These are phyloP conservation scores for Scaptomyza montana DNA, from an alignment of 1,140 invertebrate species.

Conservation along the genomic window DNA sequence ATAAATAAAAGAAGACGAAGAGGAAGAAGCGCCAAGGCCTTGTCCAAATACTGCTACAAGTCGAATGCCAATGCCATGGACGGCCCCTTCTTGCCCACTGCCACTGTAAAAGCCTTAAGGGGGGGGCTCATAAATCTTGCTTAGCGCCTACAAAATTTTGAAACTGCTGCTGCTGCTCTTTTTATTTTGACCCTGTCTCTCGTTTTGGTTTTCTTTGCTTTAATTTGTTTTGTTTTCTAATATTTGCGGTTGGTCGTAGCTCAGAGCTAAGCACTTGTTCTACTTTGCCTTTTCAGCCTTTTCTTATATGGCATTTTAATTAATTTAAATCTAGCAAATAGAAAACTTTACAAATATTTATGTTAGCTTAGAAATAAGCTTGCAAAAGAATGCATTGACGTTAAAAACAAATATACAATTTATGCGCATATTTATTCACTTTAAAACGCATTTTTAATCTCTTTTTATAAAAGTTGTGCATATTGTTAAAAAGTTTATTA, in stretches of 20 bases:
- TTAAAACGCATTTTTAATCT: slow-evolving; percentile 38
- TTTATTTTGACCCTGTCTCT: slow-evolving; percentile 12
- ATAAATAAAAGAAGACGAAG: neutral
- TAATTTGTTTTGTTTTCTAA: slow-evolving; percentile 36
- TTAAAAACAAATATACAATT: slow-evolving; percentile 9
- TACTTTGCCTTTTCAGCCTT: slow-evolving; percentile 27
- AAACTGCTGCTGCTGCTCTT: slow-evolving; percentile 12
- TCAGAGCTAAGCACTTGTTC: neutral
- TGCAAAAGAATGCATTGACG: too few species aligned
- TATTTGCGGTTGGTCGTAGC: slow-evolving; percentile 53
- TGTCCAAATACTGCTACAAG: slow-evolving; percentile 45
- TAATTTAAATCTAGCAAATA: slow-evolving; percentile 63
- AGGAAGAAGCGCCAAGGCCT: slow-evolving; percentile 30
- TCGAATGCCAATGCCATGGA: slow-evolving; percentile 56
- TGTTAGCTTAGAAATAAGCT: too few species aligned
- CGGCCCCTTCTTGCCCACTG: neutral
- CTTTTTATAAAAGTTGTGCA: slow-evolving; percentile 17
- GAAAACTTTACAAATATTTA: slow-evolving; percentile 26
- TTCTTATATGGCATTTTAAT: slow-evolving; percentile 72
- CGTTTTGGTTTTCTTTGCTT: slow-evolving; percentile 28
- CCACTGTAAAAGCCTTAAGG: slow-evolving; percentile 23
- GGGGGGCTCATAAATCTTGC: slow-evolving; percentile 72
- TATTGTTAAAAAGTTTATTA: slow-evolving; percentile 47
- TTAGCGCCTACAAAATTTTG: slow-evolving; percentile 62
- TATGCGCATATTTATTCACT: slow-evolving; percentile 22